Evolutionary conservation across 2,888 invertebrate genomes (phyloP).

Genomic region (Diplolepis rosae): DNA sequence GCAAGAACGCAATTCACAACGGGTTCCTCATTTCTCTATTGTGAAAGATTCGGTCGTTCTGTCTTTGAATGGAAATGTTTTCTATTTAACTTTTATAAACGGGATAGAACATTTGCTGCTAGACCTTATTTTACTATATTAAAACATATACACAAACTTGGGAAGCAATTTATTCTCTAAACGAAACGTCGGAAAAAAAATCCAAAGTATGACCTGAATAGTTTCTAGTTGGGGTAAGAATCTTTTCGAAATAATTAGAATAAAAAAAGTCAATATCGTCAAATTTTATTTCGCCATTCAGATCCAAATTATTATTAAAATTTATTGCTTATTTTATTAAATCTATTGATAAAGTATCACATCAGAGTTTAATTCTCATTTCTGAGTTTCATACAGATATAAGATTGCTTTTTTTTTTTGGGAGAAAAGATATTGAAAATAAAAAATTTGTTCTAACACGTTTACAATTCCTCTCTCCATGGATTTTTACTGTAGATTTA

Average conservation of each 20-base stretch:
- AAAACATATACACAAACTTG: background rate
- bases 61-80: slow-evolving; percentile 6
- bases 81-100: slow-evolving; percentile 4
- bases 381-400: background rate
- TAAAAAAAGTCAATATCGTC: too few species aligned
- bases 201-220: too few species aligned
- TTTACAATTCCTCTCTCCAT: background rate
- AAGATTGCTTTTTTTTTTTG: background rate
- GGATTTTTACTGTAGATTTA: slow-evolving; percentile 7
- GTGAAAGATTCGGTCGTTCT: background rate
- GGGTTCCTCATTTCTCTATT: slow-evolving; percentile 33
- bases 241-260: too few species aligned
- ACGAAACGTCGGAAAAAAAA: too few species aligned
- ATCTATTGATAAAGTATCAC: too few species aligned
- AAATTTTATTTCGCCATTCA: too few species aligned
- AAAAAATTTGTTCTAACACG: background rate
- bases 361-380: background rate
- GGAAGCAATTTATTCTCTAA: too few species aligned
- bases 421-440: background rate
- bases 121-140: background rate
- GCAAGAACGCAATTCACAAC: slow-evolving; percentile 51
- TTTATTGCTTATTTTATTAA: too few species aligned
- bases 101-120: background rate
- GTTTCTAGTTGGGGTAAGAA: too few species aligned
- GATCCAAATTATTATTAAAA: too few species aligned